Base-by-base conservation (phyloP, 2,888 invertebrate species). In the Petrophora chlorosata region DNA sequence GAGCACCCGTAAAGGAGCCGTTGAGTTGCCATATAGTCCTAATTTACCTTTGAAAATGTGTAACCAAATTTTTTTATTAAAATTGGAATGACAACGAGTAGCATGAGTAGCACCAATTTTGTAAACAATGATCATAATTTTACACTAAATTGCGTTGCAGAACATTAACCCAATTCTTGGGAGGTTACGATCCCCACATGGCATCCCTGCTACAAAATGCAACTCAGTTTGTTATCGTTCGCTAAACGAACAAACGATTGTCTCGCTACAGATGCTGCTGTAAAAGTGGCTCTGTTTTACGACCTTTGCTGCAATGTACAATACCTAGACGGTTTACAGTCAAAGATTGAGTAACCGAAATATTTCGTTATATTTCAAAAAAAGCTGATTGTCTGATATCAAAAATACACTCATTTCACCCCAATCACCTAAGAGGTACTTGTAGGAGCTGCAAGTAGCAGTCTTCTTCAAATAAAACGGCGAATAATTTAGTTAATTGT, bases 171-270 rank as follows among this genome's bases (percentile, higher is more conserved):
- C 5, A 10, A 41, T 25, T 8, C 15, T 33, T 2, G 3, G 12
- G 25, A 46, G 16, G 9, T 46, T 29, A 30, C 35, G 30, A 22
- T 36, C 23, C 36, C 19, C 10, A 32, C 25, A 30, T 26, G 47
- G 30, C 23, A 40, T 1, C 47, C 13, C 26, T 25, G 8, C 10
- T 3, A 3, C 25, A 39, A 34, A 39, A 39, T 34, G 39, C 36
- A 30, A 15, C 38, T 14, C 36, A 29, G 49, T 50, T 57, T 57
- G 55, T 53, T 55, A 57, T 51, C 59, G 50, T 53, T 48, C 28
- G 41, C 54, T 55, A 57, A 54, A 55, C 53, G 54, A 50, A 54
- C 54, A 53, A 51, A 41, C 51, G 39, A 28, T 50, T 43, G 42
- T 25, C 54, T 41, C 22, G 35, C 30, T 42, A 25, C 48, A 42